Evolutionary conservation across 2,888 invertebrate species (phyloP).

Genomic region (Drosophila emarginata): DNA sequence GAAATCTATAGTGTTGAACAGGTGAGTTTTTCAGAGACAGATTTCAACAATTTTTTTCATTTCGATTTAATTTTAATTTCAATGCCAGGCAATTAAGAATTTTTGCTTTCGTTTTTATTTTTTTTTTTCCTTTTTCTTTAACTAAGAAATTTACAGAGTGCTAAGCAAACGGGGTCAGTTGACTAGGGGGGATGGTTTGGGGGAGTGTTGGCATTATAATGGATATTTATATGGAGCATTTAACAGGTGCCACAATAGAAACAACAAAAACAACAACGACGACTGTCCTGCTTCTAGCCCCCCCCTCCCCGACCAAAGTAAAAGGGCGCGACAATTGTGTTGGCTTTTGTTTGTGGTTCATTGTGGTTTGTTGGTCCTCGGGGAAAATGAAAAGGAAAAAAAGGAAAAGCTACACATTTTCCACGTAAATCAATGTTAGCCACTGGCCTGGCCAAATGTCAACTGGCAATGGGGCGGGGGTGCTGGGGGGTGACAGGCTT

Average conservation of each 20-base stretch:
- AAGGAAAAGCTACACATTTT: slow-evolving; percentile 23
- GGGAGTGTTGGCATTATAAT: slow-evolving; percentile 31
- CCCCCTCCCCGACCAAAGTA: too few species aligned
- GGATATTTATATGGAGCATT: slow-evolving; percentile 61
- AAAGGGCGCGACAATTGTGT: slow-evolving; percentile 31
- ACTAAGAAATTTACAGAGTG: neutral
- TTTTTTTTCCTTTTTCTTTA: too few species aligned
- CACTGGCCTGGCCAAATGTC: slow-evolving; percentile 43
- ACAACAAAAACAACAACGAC: slow-evolving; percentile 26
- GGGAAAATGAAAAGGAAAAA: slow-evolving; percentile 11
- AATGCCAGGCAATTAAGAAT: slow-evolving; percentile 1
- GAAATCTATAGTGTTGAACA: slow-evolving; percentile 83
- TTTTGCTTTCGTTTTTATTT: slow-evolving; percentile 7
- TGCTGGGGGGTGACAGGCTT: too few species aligned
- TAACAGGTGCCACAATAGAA: slow-evolving; percentile 47
- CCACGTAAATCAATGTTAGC: slow-evolving; percentile 69
- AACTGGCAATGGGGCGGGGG: slow-evolving; percentile 19
- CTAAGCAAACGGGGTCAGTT: neutral
- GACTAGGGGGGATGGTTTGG: neutral
- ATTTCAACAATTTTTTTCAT: neutral
- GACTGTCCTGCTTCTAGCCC: slow-evolving; percentile 5
- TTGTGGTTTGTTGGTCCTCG: slow-evolving; percentile 71
- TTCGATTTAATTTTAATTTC: neutral
- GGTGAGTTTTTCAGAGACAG: slow-evolving; percentile 65
- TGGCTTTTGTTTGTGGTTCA: slow-evolving; percentile 23